Evolutionary conservation across 1,140 invertebrate genomes (phyloP), one percentile per base, ranked within the genome.

Genomic region (Brachionus koreanus): DNA sequence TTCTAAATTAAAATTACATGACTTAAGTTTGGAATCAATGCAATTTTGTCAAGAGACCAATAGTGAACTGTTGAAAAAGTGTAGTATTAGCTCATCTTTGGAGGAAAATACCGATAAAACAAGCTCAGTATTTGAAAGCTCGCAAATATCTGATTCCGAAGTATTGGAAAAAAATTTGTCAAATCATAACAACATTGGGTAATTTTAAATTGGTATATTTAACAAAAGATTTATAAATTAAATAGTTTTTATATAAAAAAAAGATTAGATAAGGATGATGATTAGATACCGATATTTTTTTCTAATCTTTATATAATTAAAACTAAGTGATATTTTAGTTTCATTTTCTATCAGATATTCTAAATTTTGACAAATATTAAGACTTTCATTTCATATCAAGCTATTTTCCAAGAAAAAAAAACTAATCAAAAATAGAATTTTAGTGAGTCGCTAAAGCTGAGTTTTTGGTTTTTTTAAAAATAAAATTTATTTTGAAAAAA

Each of bases 1-100:
- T 23, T 74, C 69, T 6, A 74, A 74, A 29, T 46, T 74, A 46
- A 74, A 74, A 33, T 46, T 25, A 23, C 12, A 49, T 74, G 69
- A 74, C 3, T 46, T 46, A 12, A 46, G 25, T 39, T 10, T 46
- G 10, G 25, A 9, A 43, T 12, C 10, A 46, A 33, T 35, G 9
- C 10, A 35, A 74, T n/a, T 42, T 19, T 5, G 39, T 16, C 37
- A 39, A 7, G 23, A 74, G 19, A 13, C 37, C 2, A 74, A 39
- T 9, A n/a, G 10, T 43, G 69, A 74, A 46, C 43, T 46, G 19
- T 43, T 42, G n/a, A 74, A 74, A 46, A 74, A 74, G 25, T 46
- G 42, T 7, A 74, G 69, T 46, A 2, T 74, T 13, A 46, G 23
- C 13, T 74, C 69, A 12, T 74, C 69, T 4, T 25, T 74, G 2